Evolutionary conservation across 2,113 vertebrate genomes (phyloP), one percentile per base, ranked within the genome.

Genomic region (Muscicapa adusta): DNA sequence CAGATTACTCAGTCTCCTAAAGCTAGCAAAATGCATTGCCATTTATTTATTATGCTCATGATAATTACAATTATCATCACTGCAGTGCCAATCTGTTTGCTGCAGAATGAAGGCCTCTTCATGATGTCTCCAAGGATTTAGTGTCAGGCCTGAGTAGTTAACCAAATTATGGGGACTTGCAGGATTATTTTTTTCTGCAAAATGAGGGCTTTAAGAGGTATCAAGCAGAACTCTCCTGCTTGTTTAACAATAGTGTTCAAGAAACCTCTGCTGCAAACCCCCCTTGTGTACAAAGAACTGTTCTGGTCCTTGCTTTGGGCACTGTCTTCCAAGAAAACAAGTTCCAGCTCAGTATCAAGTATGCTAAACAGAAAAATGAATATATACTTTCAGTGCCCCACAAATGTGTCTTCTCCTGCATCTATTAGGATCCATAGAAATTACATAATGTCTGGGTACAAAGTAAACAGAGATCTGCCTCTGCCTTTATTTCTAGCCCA

Each of bases 31-130:
- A 91, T 61, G 43, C 81, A 89, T 76, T 87, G 91, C 84, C 88
- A 94, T 96, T 94, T 96, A 92, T 95, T 96, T 95, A 95, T 93
- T 95, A 92, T 67, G 91, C 84, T 96, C 89, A 51, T 76, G 89
- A 95, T 96, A 94, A 95, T 93, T 96, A 85, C 91, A 95, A 88
- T 97, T 97, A 95, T 95, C 89, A 90, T 96, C 93, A 71, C 95
- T 74, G 88, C 93, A 91, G 87, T 91, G 75, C 78, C 89, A 96
- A 93, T 94, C 93, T 95, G 93, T 85, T 97, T 91, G 78, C 88
- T 77, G 85, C 91, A 88, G 88, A 79, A 95, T 70, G 77, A 95
- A 94, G 94, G 76, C 81, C 88, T 93, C 94, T 94, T 96, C 96
- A 95, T 29, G 85, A 76, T 91, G 93, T 93, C 93, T 92, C 89